A percentile compares a stretch with the other conserved stretches of the same genome.
phyloP scores from a whole-genome alignment of 2,797 vertebrate species.

The Moxostoma hubbsi region DNA sequence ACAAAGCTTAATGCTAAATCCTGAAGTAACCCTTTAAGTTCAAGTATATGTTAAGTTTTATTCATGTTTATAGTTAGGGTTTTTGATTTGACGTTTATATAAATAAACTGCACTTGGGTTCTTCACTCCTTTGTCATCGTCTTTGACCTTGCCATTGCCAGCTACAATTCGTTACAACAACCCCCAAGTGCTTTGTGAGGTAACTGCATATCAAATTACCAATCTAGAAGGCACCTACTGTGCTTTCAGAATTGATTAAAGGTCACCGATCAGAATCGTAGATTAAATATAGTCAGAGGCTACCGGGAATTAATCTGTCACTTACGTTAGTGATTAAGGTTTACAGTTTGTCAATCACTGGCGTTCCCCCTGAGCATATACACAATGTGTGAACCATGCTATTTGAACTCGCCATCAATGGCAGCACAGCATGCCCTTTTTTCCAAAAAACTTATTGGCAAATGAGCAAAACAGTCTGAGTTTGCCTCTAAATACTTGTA shows the following conservation, averaged over 20 bases:
- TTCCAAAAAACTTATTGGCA: slow-evolving; percentile 8
- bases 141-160: no score
- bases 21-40: no score
- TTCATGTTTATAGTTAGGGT: no score
- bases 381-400: slow-evolving; percentile 13
- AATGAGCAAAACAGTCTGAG: slow-evolving; percentile 2
- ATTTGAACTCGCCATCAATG: slow-evolving; percentile 8
- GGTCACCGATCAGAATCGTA: slow-evolving; percentile 24
- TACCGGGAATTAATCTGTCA: slow-evolving; percentile 41
- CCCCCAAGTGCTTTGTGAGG: slow-evolving; percentile 9
- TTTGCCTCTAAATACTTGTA: slow-evolving; percentile 26
- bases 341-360: slow-evolving; percentile 52
- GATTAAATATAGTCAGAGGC: slow-evolving; percentile 41
- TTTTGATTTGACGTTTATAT: no score
- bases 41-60: no score
- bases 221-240: slow-evolving; percentile 41
- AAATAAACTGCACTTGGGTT: no score
- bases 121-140: no score
- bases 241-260: slow-evolving; percentile 47
- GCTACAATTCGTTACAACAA: no score
- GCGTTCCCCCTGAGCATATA: slow-evolving; percentile 31
- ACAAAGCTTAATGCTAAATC: no score
- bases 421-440: slow-evolving; percentile 23
- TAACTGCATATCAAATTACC: slow-evolving; percentile 23
- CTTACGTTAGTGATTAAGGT: slow-evolving; percentile 32